Percentiles rank a stretch among this genome's conserved stretches.
These are phyloP conservation scores for Todiramphus saurophagus DNA, from an alignment of 2,113 vertebrate species.

Conservation along the genomic window DNA sequence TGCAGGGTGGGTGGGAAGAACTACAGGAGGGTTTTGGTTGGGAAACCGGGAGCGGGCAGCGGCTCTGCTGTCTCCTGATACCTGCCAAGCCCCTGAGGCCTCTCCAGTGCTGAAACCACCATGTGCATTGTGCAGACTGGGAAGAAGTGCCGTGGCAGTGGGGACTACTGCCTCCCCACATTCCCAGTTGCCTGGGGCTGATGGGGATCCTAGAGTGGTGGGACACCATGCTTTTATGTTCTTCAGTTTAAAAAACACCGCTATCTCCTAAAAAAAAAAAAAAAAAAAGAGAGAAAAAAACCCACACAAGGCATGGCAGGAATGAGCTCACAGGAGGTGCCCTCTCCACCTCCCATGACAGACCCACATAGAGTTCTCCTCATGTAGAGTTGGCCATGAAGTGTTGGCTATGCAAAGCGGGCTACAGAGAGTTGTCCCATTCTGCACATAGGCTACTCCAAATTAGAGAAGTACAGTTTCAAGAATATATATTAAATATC, in stretches of 20 bases:
- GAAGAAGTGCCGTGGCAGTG: neutral
- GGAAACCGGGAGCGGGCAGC: neutral
- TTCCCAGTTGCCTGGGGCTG: neutral
- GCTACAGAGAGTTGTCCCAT: neutral
- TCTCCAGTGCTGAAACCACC: neutral
- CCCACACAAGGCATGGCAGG: neutral
- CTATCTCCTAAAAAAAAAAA: neutral
- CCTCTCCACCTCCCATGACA: too few species aligned
- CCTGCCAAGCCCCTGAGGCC: neutral
- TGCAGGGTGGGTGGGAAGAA: neutral
- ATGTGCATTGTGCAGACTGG: neutral
- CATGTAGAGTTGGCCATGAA: neutral
- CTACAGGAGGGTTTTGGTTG: neutral
- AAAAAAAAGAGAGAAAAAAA: neutral
- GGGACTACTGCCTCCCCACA: neutral
- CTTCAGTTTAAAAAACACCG: neutral
- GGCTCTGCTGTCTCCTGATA: neutral
- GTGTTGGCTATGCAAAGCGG: neutral
- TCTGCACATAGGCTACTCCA: neutral
- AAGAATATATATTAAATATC: neutral
- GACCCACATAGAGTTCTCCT: neutral
- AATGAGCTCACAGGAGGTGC: neutral
- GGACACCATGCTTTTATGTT: neutral
- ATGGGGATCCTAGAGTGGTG: neutral
- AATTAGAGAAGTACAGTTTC: neutral